A percentile compares a stretch with the other conserved stretches of the same genome.
These are phyloP conservation scores for Leptinotarsa rubiginosa DNA, from an alignment of 2,888 invertebrate species.

Conservation along the genomic window DNA sequence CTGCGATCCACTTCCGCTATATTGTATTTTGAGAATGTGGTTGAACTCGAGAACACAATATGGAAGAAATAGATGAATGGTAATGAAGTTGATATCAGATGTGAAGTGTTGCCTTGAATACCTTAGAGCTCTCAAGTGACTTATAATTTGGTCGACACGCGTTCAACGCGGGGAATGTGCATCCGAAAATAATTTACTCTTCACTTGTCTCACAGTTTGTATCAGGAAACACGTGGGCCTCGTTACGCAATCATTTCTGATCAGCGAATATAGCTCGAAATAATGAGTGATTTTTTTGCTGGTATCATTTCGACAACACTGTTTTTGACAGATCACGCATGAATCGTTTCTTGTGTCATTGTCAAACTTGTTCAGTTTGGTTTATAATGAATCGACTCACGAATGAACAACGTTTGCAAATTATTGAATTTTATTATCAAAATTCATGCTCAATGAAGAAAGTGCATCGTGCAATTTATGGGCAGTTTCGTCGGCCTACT, in stretches of 20 bases:
- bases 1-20: not conserved
- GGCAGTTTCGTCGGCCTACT: too few relatives aligned
- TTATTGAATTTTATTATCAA: too few relatives aligned
- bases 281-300: too few relatives aligned
- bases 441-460: too few relatives aligned
- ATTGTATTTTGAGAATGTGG: not conserved
- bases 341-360: too few relatives aligned
- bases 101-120: constrained; percentile 42
- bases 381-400: too few relatives aligned
- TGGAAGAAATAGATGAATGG: constrained; percentile 5
- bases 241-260: not conserved
- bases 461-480: too few relatives aligned
- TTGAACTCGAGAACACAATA: not conserved
- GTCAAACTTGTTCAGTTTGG: too few relatives aligned
- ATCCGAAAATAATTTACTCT: constrained; percentile 40
- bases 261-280: not conserved
- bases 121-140: constrained; percentile 29
- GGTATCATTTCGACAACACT: too few relatives aligned
- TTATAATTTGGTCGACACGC: constrained; percentile 21
- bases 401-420: too few relatives aligned
- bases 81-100: constrained; percentile 21
- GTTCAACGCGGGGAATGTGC: constrained; percentile 33
- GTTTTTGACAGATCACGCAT: too few relatives aligned
- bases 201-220: constrained; percentile 33
- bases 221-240: constrained; percentile 30